Evolutionary conservation across 2,113 vertebrate species (phyloP).

Genomic region (Dryoscopus gambensis): DNA sequence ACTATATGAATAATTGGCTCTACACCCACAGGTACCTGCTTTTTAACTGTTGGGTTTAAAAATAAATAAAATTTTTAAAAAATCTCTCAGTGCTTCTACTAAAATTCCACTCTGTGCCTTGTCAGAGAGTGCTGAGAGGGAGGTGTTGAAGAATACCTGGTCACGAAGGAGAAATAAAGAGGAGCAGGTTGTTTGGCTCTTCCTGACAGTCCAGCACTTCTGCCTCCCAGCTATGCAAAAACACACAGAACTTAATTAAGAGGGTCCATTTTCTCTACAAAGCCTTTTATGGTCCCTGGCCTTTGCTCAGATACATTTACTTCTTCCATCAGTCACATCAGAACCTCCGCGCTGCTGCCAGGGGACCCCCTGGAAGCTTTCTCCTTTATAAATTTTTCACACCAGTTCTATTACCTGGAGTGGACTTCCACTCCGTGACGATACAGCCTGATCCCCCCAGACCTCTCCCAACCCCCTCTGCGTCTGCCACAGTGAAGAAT

Average conservation of each 20-base stretch:
- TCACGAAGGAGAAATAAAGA: neutral
- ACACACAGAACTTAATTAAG: constrained; percentile 22
- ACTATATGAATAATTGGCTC: neutral
- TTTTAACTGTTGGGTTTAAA: neutral
- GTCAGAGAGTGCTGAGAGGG: neutral
- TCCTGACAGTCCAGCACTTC: neutral
- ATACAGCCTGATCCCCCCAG: constrained; percentile 48
- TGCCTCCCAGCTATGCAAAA: neutral
- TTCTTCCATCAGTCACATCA: constrained; percentile 48
- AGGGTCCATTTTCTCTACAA: constrained; percentile 8
- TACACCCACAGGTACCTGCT: neutral
- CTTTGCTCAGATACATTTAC: constrained; percentile 39
- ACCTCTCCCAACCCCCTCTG: neutral
- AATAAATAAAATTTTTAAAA: neutral
- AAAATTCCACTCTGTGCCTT: neutral
- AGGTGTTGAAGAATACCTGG: neutral
- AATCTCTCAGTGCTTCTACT: neutral
- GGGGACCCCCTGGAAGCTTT: constrained; percentile 22
- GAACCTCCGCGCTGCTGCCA: neutral
- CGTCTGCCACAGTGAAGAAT: neutral
- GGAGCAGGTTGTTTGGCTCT: neutral
- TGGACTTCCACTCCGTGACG: neutral
- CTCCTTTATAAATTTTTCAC: constrained; percentile 53
- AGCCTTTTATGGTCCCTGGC: neutral
- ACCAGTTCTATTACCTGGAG: constrained; percentile 1